Evolutionary conservation across 2,113 vertebrate genomes (phyloP).

Genomic region (Osmerus mordax): DNA sequence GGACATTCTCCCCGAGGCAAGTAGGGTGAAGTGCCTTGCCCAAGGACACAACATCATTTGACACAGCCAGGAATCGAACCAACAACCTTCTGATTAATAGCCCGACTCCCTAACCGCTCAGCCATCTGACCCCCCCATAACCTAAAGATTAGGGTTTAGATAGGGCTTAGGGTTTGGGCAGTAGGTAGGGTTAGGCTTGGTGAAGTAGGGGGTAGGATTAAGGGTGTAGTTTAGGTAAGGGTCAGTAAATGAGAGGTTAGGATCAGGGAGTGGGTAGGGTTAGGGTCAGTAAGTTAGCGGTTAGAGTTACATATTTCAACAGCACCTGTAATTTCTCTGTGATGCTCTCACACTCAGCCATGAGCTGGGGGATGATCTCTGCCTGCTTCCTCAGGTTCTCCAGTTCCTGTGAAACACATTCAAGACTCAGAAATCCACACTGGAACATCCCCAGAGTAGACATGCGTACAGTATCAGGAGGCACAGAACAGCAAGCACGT

Average conservation of each 20-base stretch:
- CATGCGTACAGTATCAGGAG: not conserved
- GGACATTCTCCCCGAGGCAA: too few relatives aligned
- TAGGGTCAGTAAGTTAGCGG: not conserved
- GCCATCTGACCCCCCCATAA: not conserved
- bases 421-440: not conserved
- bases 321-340: constrained; percentile 87
- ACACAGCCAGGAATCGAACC: too few relatives aligned
- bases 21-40: too few relatives aligned
- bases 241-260: not conserved
- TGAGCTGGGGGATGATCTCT: constrained; percentile 91
- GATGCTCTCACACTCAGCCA: constrained; percentile 89
- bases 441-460: not conserved
- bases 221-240: not conserved
- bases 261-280: constrained; percentile 1
- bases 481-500: not conserved
- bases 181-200: constrained; percentile 9
- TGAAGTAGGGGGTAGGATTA: constrained; percentile 2
- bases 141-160: not conserved
- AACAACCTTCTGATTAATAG: too few relatives aligned
- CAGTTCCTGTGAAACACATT: constrained; percentile 76
- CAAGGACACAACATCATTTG: too few relatives aligned
- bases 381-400: constrained; percentile 92
- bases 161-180: not conserved
- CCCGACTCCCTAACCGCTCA: too few relatives aligned
- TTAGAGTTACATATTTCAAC: not conserved